A percentile compares a stretch with the other conserved stretches of the same genome.
phyloP scores from a whole-genome alignment of 2,888 invertebrate genomes.

The Periphyllus acericola region DNA sequence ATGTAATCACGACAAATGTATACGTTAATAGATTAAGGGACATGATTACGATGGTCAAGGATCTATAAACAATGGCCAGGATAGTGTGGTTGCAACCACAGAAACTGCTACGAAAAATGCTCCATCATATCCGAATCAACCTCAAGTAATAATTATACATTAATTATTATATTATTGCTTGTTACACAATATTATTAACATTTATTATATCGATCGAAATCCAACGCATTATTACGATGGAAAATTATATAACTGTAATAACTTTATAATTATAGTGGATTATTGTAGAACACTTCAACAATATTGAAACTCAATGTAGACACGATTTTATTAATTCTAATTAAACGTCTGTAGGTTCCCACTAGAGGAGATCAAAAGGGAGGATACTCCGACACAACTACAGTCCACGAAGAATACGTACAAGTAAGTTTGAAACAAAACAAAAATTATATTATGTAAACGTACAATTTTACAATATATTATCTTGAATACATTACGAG shows the following conservation, averaged over 20 bases:
- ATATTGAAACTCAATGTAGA: not conserved
- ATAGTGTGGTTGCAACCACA: not conserved
- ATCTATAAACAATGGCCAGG: not conserved
- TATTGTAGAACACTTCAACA: not conserved
- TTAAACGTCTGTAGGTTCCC: not conserved
- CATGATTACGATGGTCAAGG: constrained; percentile 9
- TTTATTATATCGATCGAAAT: not conserved
- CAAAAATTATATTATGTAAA: no score
- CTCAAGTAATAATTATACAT: constrained; percentile 15
- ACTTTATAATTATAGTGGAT: no score
- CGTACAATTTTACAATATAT: no score
- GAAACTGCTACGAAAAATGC: not conserved
- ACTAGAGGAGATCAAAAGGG: not conserved
- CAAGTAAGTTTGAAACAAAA: constrained; percentile 1
- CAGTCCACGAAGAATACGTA: not conserved
- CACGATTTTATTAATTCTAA: not conserved
- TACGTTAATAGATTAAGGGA: not conserved
- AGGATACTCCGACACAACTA: not conserved
- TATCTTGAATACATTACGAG: no score
- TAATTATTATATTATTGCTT: not conserved
- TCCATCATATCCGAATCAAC: not conserved
- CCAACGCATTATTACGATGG: not conserved
- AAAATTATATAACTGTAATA: not conserved
- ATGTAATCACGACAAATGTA: not conserved
- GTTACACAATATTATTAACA: not conserved